Evolutionary conservation across 2,888 invertebrate genomes (phyloP).

Genomic region (Eilema depressum): DNA sequence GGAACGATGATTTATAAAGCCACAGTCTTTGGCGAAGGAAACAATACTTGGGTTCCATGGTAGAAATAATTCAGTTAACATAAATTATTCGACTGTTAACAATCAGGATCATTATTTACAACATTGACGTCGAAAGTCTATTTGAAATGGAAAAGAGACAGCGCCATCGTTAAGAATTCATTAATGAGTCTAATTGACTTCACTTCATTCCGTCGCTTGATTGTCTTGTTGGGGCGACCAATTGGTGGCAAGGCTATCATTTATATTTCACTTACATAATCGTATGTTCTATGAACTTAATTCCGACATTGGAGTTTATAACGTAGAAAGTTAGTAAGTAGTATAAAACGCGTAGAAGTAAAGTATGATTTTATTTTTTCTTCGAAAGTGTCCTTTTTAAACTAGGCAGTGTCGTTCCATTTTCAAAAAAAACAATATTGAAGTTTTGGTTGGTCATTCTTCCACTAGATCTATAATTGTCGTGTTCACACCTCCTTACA

Average conservation of each 20-base stretch:
- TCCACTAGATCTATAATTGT: too few relatives aligned
- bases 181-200: conserved; percentile 56
- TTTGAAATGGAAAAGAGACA: conserved; percentile 53
- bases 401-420: background rate
- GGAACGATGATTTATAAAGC: background rate
- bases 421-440: too few relatives aligned
- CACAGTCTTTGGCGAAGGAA: background rate
- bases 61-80: background rate
- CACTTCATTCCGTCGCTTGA: conserved; percentile 52
- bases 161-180: conserved; percentile 48
- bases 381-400: background rate
- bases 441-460: background rate
- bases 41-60: too few relatives aligned
- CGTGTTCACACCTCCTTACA: too few relatives aligned
- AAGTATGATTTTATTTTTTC: too few relatives aligned
- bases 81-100: background rate
- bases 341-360: too few relatives aligned
- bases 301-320: background rate
- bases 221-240: conserved; percentile 51
- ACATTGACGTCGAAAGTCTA: conserved; percentile 20
- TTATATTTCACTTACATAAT: conserved; percentile 46
- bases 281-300: conserved; percentile 7
- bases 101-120: conserved; percentile 30
- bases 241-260: conserved; percentile 51
- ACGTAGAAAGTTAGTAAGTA: background rate